Evolutionary conservation across 2,113 vertebrate species (phyloP).

Genomic region (Miniopterus natalensis): DNA sequence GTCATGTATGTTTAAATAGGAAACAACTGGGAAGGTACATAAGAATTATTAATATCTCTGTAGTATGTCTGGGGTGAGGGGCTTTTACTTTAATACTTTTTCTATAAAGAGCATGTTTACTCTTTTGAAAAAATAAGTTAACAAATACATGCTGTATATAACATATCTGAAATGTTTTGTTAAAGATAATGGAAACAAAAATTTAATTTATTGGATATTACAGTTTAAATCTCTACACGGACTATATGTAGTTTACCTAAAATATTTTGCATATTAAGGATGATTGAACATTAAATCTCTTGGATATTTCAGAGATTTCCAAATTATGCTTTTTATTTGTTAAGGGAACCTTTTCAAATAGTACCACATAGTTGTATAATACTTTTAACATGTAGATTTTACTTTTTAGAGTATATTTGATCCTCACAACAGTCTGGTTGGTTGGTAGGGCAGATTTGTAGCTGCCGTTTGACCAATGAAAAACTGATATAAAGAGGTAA

Average conservation of each 20-base stretch:
- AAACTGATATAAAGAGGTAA: neutral
- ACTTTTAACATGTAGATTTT: slow-evolving; percentile 36
- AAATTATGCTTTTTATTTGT: slow-evolving; percentile 51
- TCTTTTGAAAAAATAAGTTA: neutral
- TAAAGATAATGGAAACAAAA: slow-evolving; percentile 42
- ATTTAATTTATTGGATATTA: neutral
- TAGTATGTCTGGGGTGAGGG: neutral
- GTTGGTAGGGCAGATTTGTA: neutral
- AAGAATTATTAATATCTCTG: neutral
- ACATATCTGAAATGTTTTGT: neutral
- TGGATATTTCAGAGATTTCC: neutral
- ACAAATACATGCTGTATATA: neutral
- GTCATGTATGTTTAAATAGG: slow-evolving; percentile 17
- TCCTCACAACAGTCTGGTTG: neutral
- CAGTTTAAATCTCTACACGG: neutral
- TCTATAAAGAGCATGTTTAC: slow-evolving; percentile 1
- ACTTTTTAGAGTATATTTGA: neutral
- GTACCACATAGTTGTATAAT: neutral
- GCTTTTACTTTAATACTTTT: slow-evolving; percentile 15
- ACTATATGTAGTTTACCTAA: neutral
- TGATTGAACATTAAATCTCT: slow-evolving; percentile 16
- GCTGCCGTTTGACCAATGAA: neutral
- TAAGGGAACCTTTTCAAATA: slow-evolving; percentile 41
- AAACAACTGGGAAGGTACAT: neutral
- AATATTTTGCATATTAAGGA: neutral